Evolutionary conservation across 2,888 invertebrate genomes (phyloP).

Genomic region (Embidobia sp.): DNA sequence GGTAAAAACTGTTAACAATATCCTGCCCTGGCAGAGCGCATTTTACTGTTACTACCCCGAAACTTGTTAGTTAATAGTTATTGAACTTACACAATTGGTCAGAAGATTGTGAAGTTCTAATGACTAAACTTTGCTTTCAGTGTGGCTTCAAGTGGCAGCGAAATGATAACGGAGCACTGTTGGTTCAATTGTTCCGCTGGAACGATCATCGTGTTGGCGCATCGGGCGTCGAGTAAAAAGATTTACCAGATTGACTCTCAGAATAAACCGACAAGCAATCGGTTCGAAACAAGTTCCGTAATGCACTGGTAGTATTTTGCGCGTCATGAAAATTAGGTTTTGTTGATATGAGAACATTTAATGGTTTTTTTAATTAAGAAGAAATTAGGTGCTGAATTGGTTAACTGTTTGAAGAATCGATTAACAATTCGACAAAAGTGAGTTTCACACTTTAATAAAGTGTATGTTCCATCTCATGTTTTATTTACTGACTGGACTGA

Average conservation of each 20-base stretch:
- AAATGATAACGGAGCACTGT: slow-evolving; percentile 40
- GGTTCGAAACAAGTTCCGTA: slow-evolving; percentile 20
- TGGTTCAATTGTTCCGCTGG: slow-evolving; percentile 31
- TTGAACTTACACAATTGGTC: slow-evolving; percentile 53
- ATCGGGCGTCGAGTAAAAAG: slow-evolving; percentile 11
- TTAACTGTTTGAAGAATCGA: too few species aligned
- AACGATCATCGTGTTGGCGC: slow-evolving; percentile 24
- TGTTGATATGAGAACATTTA: too few species aligned
- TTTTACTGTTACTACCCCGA: slow-evolving; percentile 36
- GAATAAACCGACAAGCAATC: slow-evolving; percentile 19
- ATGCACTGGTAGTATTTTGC: slow-evolving; percentile 25
- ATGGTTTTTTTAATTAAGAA: too few species aligned
- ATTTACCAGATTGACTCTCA: slow-evolving; percentile 24
- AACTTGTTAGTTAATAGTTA: slow-evolving; percentile 54
- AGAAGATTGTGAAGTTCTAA: slow-evolving; percentile 54
- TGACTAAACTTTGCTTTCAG: slow-evolving; percentile 55
- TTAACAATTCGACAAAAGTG: too few species aligned
- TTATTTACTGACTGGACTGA: too few species aligned
- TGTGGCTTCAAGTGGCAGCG: slow-evolving; percentile 24
- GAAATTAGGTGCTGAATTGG: too few species aligned
- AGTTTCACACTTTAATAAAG: too few species aligned
- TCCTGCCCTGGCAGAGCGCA: slow-evolving; percentile 7
- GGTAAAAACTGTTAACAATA: slow-evolving; percentile 54
- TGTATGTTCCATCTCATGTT: too few species aligned
- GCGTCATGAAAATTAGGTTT: slow-evolving; percentile 11